phyloP scores from a whole-genome alignment of 2,113 vertebrate genomes.

The Burhinus bistriatus region DNA sequence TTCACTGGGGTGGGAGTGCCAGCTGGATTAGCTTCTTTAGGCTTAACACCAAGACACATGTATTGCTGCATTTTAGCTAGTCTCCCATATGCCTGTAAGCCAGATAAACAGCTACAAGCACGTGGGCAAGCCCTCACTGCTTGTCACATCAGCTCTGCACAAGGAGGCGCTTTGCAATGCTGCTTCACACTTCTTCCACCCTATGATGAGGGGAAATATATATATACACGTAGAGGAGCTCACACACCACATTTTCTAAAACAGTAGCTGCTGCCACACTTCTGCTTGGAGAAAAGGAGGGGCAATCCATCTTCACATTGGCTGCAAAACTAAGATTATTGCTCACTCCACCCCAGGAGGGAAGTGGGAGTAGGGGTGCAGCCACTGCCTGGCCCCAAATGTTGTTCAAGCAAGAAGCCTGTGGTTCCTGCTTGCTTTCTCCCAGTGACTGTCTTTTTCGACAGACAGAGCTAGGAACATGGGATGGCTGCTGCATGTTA shows the following conservation, averaged over 20 bases:
- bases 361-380: neutral
- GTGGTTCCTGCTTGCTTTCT: neutral
- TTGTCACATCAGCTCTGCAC: neutral
- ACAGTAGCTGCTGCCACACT: neutral
- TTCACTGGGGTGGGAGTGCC: neutral
- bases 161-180: neutral
- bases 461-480: neutral
- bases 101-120: neutral
- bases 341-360: neutral
- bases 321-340: neutral
- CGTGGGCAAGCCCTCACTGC: neutral
- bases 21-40: neutral
- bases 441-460: neutral
- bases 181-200: neutral
- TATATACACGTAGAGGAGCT: fast-evolving
- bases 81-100: neutral
- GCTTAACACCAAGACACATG: neutral
- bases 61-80: neutral
- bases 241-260: neutral
- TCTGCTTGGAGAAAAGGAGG: neutral
- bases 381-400: neutral
- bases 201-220: neutral
- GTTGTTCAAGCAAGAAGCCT: neutral
- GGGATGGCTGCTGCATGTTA: neutral
- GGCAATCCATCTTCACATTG: neutral